Evolutionary conservation across 2,113 vertebrate species (phyloP), one percentile per base, ranked within the genome.

Genomic region (Ptyas mucosa): DNA sequence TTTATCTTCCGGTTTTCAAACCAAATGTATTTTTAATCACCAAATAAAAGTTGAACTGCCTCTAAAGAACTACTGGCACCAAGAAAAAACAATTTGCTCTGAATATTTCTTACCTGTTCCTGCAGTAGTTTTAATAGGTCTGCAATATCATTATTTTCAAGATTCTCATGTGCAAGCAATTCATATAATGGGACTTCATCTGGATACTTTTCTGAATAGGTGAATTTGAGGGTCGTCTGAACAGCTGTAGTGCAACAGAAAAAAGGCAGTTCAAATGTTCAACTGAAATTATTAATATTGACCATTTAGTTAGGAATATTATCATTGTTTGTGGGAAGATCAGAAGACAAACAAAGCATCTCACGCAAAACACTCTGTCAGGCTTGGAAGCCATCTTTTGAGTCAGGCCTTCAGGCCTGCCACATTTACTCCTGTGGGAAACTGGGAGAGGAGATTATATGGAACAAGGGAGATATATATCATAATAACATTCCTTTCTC

Each of bases 101-200:
- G 26, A 23, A 93, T 55, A 21, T 94, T 94, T 88, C 97, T 97
- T 96, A 99, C 99, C 99, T 99, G 98, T 88, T 99, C 98, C 88
- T 98, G 97, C 91, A 99, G 96, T 91, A 99, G 96, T 57, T 97
- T 97, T 92, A 99, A 98, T 95, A 99, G 96, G 34, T 98, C 97
- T 24, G 96, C 97, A 55, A 97, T 90, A 88, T 99, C 99, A n/a
- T 88, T 95, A 94, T 99, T 98, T 0, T 99, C 98, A 96, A 99
- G 98, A 96, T 99, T 99, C 96, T 99, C 99, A 96, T 99, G 98
- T 29, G 98, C 98, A 90, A 98, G 95, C 94, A 99, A 97, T 97
- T 99, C 99, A 98, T 98, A 99, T 54, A 99, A 97, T 0, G 99
- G 99, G 85, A 98, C 96, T 97, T 99, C 99, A 93, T 99, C 99